Evolutionary conservation across 2,113 vertebrate species (phyloP).

Genomic region (Lepus timidus): DNA sequence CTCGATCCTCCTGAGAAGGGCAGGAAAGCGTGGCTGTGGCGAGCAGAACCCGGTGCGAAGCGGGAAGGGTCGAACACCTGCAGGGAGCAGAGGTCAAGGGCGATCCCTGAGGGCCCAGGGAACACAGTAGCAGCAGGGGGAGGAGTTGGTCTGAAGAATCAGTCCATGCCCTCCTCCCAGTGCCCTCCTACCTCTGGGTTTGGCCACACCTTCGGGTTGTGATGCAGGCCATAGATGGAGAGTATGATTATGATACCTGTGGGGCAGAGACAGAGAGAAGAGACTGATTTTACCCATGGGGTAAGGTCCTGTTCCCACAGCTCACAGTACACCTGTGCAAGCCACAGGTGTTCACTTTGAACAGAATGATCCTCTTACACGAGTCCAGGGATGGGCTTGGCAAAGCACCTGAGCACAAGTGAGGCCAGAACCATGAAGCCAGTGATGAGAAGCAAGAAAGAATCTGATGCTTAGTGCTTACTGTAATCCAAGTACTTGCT

Average conservation of each 20-base stretch:
- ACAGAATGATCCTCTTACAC: not conserved
- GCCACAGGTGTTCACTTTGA: not conserved
- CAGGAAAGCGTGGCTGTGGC: slow-evolving; percentile 89
- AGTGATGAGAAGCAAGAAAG: not conserved
- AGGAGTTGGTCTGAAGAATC: not conserved
- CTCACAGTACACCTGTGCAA: too few relatives aligned
- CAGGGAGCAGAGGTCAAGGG: not conserved
- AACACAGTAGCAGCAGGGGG: rapidly evolving
- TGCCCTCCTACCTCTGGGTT: slow-evolving; percentile 83
- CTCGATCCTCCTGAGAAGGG: slow-evolving; percentile 88
- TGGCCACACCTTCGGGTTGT: slow-evolving; percentile 90
- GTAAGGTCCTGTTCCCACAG: not conserved
- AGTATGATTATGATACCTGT: slow-evolving; percentile 75
- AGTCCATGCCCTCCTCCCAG: not conserved
- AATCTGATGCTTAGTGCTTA: not conserved
- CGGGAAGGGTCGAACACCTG: slow-evolving; percentile 90
- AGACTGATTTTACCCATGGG: not conserved
- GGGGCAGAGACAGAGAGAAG: not conserved
- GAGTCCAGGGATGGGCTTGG: not conserved
- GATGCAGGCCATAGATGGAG: slow-evolving; percentile 87
- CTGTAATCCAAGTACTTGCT: not conserved
- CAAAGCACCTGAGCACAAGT: not conserved
- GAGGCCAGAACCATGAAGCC: not conserved
- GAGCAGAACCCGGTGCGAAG: slow-evolving; percentile 86
- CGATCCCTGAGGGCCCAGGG: not conserved